Percentiles rank a stretch among this genome's conserved stretches.
phyloP scores from a whole-genome alignment of 1,140 invertebrate species.

The Potamilus streckersoni region DNA sequence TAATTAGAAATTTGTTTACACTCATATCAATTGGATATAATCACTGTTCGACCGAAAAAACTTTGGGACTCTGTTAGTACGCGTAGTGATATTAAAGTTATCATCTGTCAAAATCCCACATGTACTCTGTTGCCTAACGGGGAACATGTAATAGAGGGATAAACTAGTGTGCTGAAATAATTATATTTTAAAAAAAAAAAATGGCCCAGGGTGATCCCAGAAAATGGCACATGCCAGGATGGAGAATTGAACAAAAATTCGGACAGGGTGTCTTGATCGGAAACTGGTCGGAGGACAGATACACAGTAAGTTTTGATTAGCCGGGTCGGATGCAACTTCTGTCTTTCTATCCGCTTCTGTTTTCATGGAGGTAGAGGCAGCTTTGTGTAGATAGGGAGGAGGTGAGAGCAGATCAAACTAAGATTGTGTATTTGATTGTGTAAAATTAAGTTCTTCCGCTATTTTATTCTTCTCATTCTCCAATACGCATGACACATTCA shows the following conservation, averaged over 20 bases:
- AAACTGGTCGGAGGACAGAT: slow-evolving; percentile 61
- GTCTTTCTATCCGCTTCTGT: not conserved
- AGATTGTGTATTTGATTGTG: not conserved
- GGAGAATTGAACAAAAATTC: slow-evolving; percentile 62
- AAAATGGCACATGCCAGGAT: slow-evolving; percentile 60
- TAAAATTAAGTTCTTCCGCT: not conserved
- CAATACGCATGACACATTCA: not conserved
- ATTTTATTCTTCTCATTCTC: not conserved
- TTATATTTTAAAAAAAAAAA: slow-evolving; percentile 5
- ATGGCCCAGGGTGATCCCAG: slow-evolving; percentile 49
- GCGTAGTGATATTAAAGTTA: slow-evolving; percentile 13
- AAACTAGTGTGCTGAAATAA: not conserved
- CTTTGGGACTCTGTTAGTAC: not conserved
- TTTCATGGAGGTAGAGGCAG: not conserved
- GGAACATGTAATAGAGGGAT: slow-evolving; percentile 1
- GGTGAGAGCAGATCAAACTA: too few species aligned
- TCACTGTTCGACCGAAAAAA: too few species aligned
- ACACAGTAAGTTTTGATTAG: slow-evolving; percentile 43
- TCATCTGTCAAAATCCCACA: slow-evolving; percentile 35
- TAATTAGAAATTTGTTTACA: too few species aligned
- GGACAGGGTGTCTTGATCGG: slow-evolving; percentile 60
- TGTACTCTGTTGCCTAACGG: slow-evolving; percentile 16
- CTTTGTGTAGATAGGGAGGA: too few species aligned
- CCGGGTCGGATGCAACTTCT: not conserved
- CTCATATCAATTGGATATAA: too few species aligned